Percentiles rank a stretch among this genome's conserved stretches.
Conservation (phyloP, 1,140 invertebrate species). For the Leucophenga varia region DNA sequence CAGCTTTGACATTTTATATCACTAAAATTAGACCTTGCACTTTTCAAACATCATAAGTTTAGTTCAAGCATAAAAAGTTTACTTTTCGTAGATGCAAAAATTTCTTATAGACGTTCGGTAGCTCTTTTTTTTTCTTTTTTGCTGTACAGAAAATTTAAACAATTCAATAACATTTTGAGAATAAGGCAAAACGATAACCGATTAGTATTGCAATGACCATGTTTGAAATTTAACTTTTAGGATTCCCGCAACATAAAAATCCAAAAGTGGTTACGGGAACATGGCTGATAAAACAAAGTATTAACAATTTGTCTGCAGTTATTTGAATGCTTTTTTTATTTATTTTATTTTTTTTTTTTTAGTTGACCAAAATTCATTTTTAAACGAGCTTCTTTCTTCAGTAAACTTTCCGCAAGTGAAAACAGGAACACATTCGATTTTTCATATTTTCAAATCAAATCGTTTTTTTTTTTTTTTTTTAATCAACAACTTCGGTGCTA, state of each 20-base stretch:
- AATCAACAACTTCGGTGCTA: slow-evolving; percentile 15
- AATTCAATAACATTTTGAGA: no score
- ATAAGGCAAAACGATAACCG: no score
- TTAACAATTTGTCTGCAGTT: not conserved
- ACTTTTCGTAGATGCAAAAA: no score
- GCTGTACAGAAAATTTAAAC: not conserved
- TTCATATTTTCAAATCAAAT: not conserved
- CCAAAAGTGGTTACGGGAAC: not conserved
- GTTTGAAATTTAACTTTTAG: no score
- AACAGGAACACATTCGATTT: not conserved
- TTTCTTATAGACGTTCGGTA: no score
- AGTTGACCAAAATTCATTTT: not conserved
- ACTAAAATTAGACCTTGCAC: no score
- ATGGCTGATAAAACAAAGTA: not conserved
- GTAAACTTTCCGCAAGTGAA: not conserved
- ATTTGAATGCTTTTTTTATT: not conserved
- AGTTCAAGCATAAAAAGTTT: no score
- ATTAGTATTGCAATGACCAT: no score
- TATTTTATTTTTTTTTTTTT: not conserved
- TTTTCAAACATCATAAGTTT: no score
- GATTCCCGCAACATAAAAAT: not conserved
- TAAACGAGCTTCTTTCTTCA: not conserved
- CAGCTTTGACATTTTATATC: no score
- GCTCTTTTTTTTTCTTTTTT: not conserved
- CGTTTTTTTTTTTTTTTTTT: slow-evolving; percentile 9